Conservation (phyloP, 1,140 invertebrate genomes). For the Drosophila sproati region DNA sequence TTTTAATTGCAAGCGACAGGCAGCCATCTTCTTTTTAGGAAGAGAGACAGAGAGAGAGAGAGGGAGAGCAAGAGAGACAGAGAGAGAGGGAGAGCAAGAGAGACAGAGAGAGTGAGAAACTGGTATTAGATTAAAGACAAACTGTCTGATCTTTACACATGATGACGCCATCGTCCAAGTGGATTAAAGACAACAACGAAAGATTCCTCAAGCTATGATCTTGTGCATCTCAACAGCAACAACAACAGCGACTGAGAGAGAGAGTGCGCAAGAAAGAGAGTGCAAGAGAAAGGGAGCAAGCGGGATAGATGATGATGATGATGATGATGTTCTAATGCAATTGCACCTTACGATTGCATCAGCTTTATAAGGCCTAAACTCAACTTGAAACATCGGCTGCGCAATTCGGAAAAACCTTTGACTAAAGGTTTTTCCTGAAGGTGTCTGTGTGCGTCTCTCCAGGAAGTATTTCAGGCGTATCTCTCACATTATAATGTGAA, state of each 20-base stretch:
- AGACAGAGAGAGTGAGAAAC: not conserved
- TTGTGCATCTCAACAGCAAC: not conserved
- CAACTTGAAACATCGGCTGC: conserved; percentile 39
- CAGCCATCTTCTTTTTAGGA: conserved; percentile 4
- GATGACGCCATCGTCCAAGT: conserved; percentile 25
- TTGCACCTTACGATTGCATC: conserved; percentile 63
- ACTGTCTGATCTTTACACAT: conserved; percentile 16
- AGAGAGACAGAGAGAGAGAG: not conserved
- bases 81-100: not conserved
- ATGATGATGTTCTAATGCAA: conserved; percentile 42
- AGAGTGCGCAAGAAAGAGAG: not conserved
- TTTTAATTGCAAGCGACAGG: conserved; percentile 6
- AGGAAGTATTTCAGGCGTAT: conserved; percentile 12
- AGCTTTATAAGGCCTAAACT: conserved; percentile 40
- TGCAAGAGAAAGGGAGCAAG: not conserved
- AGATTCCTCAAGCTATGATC: conserved; percentile 4
- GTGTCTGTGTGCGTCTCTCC: not conserved
- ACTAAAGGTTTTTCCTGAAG: conserved; percentile 32
- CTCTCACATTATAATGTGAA: not conserved
- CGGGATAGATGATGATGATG: conserved; percentile 3
- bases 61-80: not conserved
- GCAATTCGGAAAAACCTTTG: conserved; percentile 68
- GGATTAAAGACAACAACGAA: conserved; percentile 20
- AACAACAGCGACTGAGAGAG: not conserved
- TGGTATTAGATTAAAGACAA: conserved; percentile 10